phyloP scores from a whole-genome alignment of 2,797 vertebrate genomes.

The Sebastes glaucus region DNA sequence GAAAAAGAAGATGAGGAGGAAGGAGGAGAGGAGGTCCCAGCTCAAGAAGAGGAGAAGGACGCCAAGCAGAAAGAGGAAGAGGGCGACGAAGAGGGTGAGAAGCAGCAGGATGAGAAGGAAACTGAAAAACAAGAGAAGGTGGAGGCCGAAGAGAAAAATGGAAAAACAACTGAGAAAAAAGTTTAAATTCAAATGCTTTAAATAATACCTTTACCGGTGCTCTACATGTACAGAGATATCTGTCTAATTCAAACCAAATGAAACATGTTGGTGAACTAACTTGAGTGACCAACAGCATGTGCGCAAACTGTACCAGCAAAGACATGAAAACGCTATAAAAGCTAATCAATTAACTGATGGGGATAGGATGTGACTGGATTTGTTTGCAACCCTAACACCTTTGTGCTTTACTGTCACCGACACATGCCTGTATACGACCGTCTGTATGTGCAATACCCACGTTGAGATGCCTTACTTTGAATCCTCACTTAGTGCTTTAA shows the following conservation, averaged over 20 bases:
- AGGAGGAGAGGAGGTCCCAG: constrained; percentile 46
- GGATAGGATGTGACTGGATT: constrained; percentile 3
- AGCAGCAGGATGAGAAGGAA: constrained; percentile 28
- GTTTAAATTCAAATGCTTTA: constrained; percentile 43
- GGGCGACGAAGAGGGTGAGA: constrained; percentile 21
- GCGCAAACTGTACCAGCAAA: constrained; percentile 20
- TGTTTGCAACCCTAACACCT: constrained; percentile 40
- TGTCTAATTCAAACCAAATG: constrained; percentile 27
- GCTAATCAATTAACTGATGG: not conserved
- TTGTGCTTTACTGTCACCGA: constrained; percentile 51
- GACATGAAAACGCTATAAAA: not conserved
- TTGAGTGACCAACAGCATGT: constrained; percentile 56
- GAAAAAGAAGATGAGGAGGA: constrained; percentile 38
- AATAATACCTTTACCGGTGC: constrained; percentile 22
- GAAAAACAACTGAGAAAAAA: constrained; percentile 49
- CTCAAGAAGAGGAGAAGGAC: constrained; percentile 29
- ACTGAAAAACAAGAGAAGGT: constrained; percentile 31
- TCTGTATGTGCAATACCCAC: constrained; percentile 44
- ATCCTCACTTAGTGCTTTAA: constrained; percentile 44
- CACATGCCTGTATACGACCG: constrained; percentile 47
- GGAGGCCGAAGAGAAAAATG: constrained; percentile 43
- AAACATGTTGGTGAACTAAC: constrained; percentile 8
- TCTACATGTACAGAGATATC: constrained; percentile 10
- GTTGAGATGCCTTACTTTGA: constrained; percentile 62
- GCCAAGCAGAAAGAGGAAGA: constrained; percentile 39